phyloP scores from a whole-genome alignment of 2,888 invertebrate species.

The Megastigmus dorsalis region DNA sequence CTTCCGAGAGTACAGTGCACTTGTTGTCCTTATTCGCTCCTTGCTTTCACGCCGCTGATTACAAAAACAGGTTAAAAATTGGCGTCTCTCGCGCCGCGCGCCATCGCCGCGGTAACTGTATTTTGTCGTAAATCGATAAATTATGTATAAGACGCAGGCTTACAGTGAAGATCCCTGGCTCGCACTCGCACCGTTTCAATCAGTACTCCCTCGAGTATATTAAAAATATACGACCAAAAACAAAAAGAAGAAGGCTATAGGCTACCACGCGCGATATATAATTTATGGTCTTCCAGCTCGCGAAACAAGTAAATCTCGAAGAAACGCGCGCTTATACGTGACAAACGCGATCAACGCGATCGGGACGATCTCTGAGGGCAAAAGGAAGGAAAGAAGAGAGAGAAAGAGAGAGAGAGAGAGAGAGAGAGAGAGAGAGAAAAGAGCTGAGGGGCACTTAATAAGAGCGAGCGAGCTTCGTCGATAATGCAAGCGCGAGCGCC shows the following conservation, averaged over 20 bases:
- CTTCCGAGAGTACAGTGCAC: no score
- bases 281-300: conserved; percentile 56
- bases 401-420: neutral
- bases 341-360: conserved; percentile 10
- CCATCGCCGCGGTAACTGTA: conserved; percentile 22
- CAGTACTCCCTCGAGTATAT: conserved; percentile 50
- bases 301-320: conserved; percentile 53
- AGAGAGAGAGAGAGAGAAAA: neutral
- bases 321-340: conserved; percentile 10
- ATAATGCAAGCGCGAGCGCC: conserved; percentile 52
- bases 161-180: conserved; percentile 21
- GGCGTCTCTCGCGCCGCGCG: neutral
- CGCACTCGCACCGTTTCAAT: conserved; percentile 42
- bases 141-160: conserved; percentile 52
- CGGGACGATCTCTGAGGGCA: neutral
- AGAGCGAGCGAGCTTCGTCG: conserved; percentile 48
- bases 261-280: conserved; percentile 46
- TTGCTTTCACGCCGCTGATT: no score
- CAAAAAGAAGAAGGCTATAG: neutral
- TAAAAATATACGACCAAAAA: conserved; percentile 43
- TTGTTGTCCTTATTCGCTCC: no score
- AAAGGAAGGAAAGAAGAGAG: neutral
- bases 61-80: conserved; percentile 42
- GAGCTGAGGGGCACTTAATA: conserved; percentile 10
- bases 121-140: conserved; percentile 47